Percentiles rank a stretch among this genome's conserved stretches.
These are phyloP conservation scores for Sarcophaga bullata DNA, from an alignment of 1,140 invertebrate genomes.

Conservation along the genomic window DNA sequence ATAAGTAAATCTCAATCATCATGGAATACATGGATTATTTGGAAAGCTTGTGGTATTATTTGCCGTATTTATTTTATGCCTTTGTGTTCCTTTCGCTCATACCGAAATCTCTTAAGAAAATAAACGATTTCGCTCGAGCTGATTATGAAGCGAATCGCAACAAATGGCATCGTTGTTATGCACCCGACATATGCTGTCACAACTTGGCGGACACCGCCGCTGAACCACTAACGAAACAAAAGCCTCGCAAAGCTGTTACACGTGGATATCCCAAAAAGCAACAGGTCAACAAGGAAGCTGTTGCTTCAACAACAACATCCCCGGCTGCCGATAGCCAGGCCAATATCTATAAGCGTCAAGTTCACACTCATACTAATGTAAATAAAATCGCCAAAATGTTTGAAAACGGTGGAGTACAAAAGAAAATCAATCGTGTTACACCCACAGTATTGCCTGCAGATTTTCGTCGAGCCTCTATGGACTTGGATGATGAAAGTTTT, in stretches of 20 bases:
- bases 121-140: conserved; percentile 57
- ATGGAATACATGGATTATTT: conserved; percentile 53
- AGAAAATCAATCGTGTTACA: conserved; percentile 53
- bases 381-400: conserved; percentile 63
- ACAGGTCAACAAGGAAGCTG: conserved; percentile 22
- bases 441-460: conserved; percentile 52
- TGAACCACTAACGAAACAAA: conserved; percentile 52
- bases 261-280: conserved; percentile 59
- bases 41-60: conserved; percentile 50
- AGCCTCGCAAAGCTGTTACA: conserved; percentile 59
- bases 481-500: conserved; percentile 21
- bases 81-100: conserved; percentile 58
- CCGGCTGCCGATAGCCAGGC: conserved; percentile 4
- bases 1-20: conserved; percentile 7
- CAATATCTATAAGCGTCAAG: conserved; percentile 27
- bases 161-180: conserved; percentile 60
- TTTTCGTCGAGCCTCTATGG: conserved; percentile 48
- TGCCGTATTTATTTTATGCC: conserved; percentile 54
- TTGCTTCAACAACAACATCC: background rate
- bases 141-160: conserved; percentile 59
- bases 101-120: conserved; percentile 56
- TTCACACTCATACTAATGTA: conserved; percentile 55
- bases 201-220: conserved; percentile 18
- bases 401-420: conserved; percentile 53
- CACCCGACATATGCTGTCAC: conserved; percentile 59